A percentile compares a stretch with the other conserved stretches of the same genome.
These are phyloP conservation scores for Psittacula derbiana DNA, from an alignment of 2,797 vertebrate species.

Conservation along the genomic window DNA sequence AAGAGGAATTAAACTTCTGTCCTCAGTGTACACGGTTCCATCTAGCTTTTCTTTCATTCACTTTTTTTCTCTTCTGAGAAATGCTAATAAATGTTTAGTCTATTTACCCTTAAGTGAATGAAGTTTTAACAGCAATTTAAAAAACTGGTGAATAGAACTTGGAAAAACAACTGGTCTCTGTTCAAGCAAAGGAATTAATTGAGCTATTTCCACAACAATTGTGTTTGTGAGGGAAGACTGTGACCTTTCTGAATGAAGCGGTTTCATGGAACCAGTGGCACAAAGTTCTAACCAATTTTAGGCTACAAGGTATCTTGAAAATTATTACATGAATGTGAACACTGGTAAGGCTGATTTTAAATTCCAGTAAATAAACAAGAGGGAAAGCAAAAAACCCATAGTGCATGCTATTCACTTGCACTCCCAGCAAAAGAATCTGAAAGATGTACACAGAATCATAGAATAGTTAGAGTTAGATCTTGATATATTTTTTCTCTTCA, in stretches of 20 bases:
- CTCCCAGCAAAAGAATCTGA: background rate
- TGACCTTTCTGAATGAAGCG: background rate
- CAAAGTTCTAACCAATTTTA: background rate
- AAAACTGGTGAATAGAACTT: background rate
- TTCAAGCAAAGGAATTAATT: background rate
- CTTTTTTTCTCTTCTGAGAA: background rate
- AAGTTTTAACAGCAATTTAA: background rate
- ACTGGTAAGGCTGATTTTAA: background rate
- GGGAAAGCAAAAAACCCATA: background rate
- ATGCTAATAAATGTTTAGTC: background rate
- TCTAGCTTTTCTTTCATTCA: background rate
- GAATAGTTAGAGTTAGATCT: no score
- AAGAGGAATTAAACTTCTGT: background rate
- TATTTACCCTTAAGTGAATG: background rate
- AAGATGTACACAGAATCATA: background rate
- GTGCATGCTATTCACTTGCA: background rate
- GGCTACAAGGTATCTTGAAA: background rate
- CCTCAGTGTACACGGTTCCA: background rate
- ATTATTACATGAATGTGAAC: background rate
- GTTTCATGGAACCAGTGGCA: background rate
- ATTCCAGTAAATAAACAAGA: background rate
- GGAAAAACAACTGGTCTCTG: background rate
- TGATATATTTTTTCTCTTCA: background rate
- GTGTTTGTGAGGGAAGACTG: background rate
- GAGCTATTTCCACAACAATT: background rate